A percentile compares a stretch with the other conserved stretches of the same genome.
phyloP scores from a whole-genome alignment of 2,797 vertebrate species.

The Coracias cyanogaster region DNA sequence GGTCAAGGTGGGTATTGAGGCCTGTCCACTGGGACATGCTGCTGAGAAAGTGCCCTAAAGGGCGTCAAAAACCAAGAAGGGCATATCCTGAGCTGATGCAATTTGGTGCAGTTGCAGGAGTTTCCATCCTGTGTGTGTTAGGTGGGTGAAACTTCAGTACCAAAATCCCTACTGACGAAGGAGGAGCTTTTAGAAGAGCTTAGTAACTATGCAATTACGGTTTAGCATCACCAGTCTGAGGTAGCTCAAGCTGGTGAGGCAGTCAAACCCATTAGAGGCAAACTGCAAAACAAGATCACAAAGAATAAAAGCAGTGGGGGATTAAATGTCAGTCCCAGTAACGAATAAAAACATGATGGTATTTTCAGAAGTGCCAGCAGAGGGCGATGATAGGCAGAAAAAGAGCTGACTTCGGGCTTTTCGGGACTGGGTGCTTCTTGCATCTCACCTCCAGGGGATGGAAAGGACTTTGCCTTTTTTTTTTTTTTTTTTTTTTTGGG shows the following conservation, averaged over 20 bases:
- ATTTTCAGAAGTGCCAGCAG: conserved; percentile 48
- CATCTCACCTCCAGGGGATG: neutral
- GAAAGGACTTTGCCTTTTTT: too few species aligned
- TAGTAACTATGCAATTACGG: neutral
- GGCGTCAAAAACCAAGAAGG: neutral
- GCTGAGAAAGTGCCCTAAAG: neutral
- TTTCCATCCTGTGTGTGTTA: neutral
- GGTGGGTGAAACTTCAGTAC: neutral
- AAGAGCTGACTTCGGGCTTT: neutral
- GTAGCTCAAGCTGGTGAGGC: neutral
- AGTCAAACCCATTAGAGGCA: neutral
- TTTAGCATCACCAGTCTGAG: neutral
- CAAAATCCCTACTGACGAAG: neutral
- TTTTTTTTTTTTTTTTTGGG: too few species aligned
- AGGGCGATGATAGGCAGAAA: conserved; percentile 54
- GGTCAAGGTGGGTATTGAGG: neutral
- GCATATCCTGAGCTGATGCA: neutral
- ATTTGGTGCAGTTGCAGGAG: neutral
- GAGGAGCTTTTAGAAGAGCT: neutral
- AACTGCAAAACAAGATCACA: neutral
- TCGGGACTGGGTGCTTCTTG: accelerated
- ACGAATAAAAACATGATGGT: accelerated
- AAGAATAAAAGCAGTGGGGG: neutral
- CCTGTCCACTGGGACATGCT: neutral
- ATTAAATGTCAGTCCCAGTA: accelerated